Base-by-base conservation (phyloP, 2,888 invertebrate genomes). In the Heterodera filipjevi region DNA sequence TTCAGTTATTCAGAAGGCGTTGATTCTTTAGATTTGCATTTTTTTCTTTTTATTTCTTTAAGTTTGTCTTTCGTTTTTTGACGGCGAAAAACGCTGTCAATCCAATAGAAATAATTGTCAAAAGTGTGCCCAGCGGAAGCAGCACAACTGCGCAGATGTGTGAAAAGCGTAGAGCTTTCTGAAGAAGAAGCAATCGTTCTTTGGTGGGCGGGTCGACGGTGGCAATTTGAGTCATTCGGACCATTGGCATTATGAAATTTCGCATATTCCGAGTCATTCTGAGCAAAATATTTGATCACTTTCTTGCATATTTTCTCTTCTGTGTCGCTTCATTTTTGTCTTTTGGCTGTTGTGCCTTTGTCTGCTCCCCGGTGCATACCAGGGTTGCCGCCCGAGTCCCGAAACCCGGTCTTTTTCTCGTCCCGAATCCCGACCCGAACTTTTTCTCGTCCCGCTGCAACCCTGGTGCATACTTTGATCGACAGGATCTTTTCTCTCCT, bases 171-270 rank as follows among this genome's bases (percentile, higher is more conserved):
- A 72, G 22, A 5, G 53, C 46, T 14, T 12, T 49, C 30, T 53
- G 12, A 14, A 53, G 49, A 6, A 70, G 27, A 16, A 72, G 53
- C 66, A 88, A 81, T 59, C 86, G 84, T 66, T 82, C 84, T 10
- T 82, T 77, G 14, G 88, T 88, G 32, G 77, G 85, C 5, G 80
- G 66, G 77, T 88, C 88, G 71, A 87, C 84, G 32, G 76, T 75
- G 8, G 85, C 86, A n/a, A 86, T 85, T 78, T 88, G 88, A 76
- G 87, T 86, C 81, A 88, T 83, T 87, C 88, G 88, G 46, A 88
- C 81, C 33, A 88, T 83, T 10, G 88, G 88, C 49, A 88, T 73
- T n/a, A 82, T 83, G 22, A 68, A 27, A 39, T 79, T 66, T 44
- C 77, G 76, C 66, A 82, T 82, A 8, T 59, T 64, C 19, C 49